phyloP scores from a whole-genome alignment of 2,888 invertebrate genomes.

The Xanthorhoe spadicearia region DNA sequence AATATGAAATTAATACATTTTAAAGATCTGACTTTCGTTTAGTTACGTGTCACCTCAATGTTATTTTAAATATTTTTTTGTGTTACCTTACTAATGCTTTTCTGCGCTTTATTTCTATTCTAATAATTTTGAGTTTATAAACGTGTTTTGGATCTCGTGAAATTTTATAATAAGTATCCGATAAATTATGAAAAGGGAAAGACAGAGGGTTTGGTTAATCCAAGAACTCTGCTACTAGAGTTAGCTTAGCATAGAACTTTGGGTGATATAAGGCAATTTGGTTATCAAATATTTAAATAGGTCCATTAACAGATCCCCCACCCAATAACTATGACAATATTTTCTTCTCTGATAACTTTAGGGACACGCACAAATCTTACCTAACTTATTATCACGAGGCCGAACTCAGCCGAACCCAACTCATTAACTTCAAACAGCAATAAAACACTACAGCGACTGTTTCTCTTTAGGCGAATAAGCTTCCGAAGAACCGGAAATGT shows the following conservation, averaged over 20 bases:
- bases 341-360: constrained; percentile 4
- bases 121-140: too few species aligned
- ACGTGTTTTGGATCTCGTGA: too few species aligned
- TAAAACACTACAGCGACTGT: constrained; percentile 35
- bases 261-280: not conserved
- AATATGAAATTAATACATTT: too few species aligned
- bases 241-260: not conserved
- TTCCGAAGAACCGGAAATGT: constrained; percentile 36
- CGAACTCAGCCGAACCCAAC: constrained; percentile 29
- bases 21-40: too few species aligned
- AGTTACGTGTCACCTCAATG: too few species aligned
- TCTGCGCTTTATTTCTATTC: too few species aligned
- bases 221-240: not conserved
- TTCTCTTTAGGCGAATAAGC: constrained; percentile 36
- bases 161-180: too few species aligned
- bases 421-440: constrained; percentile 38
- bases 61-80: too few species aligned
- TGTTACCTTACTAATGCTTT: too few species aligned
- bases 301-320: not conserved
- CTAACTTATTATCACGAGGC: constrained; percentile 21
- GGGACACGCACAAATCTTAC: constrained; percentile 13
- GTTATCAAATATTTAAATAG: not conserved
- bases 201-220: not conserved
- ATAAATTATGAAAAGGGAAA: not conserved
- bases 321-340: constrained; percentile 5